These are phyloP conservation scores for Yoshiicerus persimilis DNA, from an alignment of 1,140 invertebrate species.

Conservation along the genomic window DNA sequence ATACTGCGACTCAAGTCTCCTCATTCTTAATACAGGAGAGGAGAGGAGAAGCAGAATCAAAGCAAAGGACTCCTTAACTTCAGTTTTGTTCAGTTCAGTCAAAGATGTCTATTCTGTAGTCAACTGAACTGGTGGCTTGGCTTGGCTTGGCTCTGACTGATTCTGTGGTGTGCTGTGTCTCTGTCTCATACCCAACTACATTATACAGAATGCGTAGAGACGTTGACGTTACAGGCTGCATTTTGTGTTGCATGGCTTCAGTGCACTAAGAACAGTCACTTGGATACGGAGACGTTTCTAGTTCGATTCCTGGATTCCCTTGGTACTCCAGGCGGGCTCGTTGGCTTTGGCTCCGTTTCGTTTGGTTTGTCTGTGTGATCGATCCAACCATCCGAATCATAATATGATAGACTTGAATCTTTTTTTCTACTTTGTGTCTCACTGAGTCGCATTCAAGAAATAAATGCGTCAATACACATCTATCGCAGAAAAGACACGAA, in stretches of 20 bases:
- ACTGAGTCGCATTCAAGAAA: not conserved
- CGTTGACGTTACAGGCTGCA: too few relatives aligned
- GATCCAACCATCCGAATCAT: slow-evolving; percentile 12
- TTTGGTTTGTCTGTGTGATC: slow-evolving; percentile 16
- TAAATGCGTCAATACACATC: slow-evolving; percentile 13
- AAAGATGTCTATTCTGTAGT: not conserved
- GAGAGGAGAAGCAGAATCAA: not conserved
- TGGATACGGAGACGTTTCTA: not conserved
- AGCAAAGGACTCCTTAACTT: slow-evolving; percentile 1
- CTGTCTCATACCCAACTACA: not conserved
- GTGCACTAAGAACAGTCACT: not conserved
- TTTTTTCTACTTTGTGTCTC: not conserved
- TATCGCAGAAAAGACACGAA: not conserved
- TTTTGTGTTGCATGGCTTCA: not conserved
- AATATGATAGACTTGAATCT: slow-evolving; percentile 18
- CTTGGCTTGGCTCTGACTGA: not conserved
- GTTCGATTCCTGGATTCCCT: not conserved
- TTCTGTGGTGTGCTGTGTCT: not conserved
- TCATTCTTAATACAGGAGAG: not conserved
- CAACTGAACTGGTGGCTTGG: not conserved
- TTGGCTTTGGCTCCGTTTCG: not conserved
- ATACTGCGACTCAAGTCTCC: not conserved
- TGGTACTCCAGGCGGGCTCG: not conserved
- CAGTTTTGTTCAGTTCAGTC: not conserved
- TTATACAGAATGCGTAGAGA: not conserved